Evolutionary conservation across 2,113 vertebrate species (phyloP), one percentile per base, ranked within the genome.

Genomic region (Tympanuchus pallidicinctus): DNA sequence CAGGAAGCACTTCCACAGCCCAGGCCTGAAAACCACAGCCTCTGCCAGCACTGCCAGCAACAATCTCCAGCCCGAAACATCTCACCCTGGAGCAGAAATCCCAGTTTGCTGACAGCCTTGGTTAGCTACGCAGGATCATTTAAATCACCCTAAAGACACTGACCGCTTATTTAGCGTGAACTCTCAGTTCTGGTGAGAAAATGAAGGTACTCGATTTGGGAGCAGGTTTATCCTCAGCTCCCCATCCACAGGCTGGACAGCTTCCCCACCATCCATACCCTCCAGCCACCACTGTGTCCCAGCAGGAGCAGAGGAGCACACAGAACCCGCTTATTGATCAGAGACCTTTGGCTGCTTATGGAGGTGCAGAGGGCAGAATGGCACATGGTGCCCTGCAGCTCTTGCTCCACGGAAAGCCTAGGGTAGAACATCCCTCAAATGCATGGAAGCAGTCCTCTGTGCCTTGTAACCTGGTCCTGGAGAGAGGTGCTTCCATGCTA

Each of bases 11-110:
- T 61, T 5, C 38, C 79, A 24, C n/a, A 54, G 52, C n/a, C 40
- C 1, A 7, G 38, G 32, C 43, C 8, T 25, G 38, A 38, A 66
- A 19, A 1, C 32, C 1, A 0, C 3, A 14, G 32, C 40, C 42
- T 15, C 48, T 54, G 36, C 63, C 50, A 43, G 56, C 15, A 13
- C 45, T 20, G 36, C 63, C 50, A 43, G 56, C 17, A 13, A 38
- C 24, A 7, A 54, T 10, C 52, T 54, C 48, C 72, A 25, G 6
- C 17, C 43, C 5, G 12, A 74, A 52, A 11, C 5, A 59, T 1
- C 64, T 32, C 21, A 4, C 18, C 19, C 60, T 85, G 16, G 21
- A 24, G n/a, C 60, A 76, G 52, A 87, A 86, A 22, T 14, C 48
- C 34, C 38, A 34, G 36, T 57, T 63, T 5, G 48, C 4, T 74